A percentile compares a stretch with the other conserved stretches of the same genome.
These are phyloP conservation scores for Catalaphyllia jardinei DNA, from an alignment of 64 coral and sea anemone species.

Conservation along the genomic window DNA sequence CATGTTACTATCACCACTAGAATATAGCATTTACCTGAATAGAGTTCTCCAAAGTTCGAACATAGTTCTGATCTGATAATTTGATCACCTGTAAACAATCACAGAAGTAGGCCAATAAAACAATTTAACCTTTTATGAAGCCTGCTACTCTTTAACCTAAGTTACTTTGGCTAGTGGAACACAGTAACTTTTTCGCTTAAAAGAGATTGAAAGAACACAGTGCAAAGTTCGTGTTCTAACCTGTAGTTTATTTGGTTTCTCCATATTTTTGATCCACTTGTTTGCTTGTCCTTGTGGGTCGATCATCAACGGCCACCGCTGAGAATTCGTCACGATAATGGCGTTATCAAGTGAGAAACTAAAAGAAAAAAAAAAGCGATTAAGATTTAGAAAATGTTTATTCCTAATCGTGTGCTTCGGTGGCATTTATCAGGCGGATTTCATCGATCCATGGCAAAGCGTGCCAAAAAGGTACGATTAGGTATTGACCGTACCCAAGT, in stretches of 20 bases:
- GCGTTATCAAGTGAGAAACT: slow-evolving; percentile 98
- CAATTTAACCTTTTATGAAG: too few relatives aligned
- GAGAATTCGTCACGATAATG: slow-evolving; percentile 91
- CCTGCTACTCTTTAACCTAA: too few relatives aligned
- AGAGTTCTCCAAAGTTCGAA: slow-evolving; percentile 84
- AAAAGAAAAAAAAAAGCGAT: not conserved
- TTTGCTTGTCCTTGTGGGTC: slow-evolving; percentile 98
- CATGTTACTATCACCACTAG: not conserved
- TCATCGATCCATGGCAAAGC: too few relatives aligned
- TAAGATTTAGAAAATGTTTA: not conserved
- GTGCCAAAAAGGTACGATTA: too few relatives aligned
- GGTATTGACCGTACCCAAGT: too few relatives aligned
- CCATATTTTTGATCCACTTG: slow-evolving; percentile 99
- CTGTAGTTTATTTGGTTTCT: slow-evolving; percentile 93
- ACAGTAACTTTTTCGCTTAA: too few relatives aligned
- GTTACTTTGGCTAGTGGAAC: too few relatives aligned
- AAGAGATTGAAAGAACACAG: not conserved
- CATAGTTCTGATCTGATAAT: slow-evolving; percentile 92
- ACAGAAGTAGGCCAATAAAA: not conserved
- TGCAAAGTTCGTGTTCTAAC: not conserved
- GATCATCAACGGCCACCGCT: slow-evolving; percentile 94
- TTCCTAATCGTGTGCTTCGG: too few relatives aligned
- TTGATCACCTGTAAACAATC: slow-evolving; percentile 74
- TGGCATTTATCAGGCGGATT: too few relatives aligned
- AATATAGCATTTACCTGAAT: slow-evolving; percentile 70